phyloP scores from a whole-genome alignment of 2,888 invertebrate genomes.

The Digitonthophagus gazella region DNA sequence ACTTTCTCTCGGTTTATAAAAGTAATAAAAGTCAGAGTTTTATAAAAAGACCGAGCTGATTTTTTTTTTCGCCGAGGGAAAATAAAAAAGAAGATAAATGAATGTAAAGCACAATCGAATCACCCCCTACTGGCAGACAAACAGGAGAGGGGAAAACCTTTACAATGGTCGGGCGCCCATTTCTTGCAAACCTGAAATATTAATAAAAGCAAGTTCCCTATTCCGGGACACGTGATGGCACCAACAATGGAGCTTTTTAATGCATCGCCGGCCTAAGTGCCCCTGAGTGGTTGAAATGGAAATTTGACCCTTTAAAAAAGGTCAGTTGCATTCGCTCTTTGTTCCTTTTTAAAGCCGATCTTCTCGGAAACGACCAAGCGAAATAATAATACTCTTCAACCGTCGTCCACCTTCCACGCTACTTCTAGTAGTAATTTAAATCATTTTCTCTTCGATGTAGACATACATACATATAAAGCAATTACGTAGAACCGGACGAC shows the following conservation, averaged over 20 bases:
- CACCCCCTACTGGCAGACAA: not conserved
- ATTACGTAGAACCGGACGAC: not conserved
- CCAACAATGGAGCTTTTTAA: not conserved
- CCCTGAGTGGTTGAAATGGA: not conserved
- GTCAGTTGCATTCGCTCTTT: not conserved
- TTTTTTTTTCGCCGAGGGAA: not conserved
- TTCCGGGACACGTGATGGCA: not conserved
- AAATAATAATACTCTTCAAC: not conserved
- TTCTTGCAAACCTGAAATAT: not conserved
- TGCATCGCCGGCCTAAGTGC: not conserved
- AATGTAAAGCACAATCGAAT: not conserved
- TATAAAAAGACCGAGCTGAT: not conserved
- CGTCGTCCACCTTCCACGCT: not conserved
- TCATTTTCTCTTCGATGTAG: not conserved
- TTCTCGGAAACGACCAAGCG: not conserved
- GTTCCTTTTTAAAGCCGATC: not conserved
- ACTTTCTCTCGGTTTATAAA: not conserved
- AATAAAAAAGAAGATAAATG: not conserved
- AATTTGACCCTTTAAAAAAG: not conserved
- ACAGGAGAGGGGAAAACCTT: not conserved
- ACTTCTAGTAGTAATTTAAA: not conserved
- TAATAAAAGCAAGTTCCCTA: not conserved
- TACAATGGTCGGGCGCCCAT: not conserved
- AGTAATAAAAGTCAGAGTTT: not conserved
- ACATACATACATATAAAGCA: not conserved